phyloP scores from a whole-genome alignment of 2,113 vertebrate genomes.

The human (Homo sapiens) region GRCh38 chr6:129360501-129361000 shows the following conservation, averaged over 20 bases:
- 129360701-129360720: constrained; percentile 71
- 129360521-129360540: constrained; percentile 65
- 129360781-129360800: constrained; percentile 77
- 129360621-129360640: constrained; percentile 48
- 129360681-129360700: constrained; percentile 65
- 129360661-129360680: constrained; percentile 51
- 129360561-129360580: constrained; percentile 60
- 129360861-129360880: not conserved
- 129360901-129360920: constrained; percentile 2
- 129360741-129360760: constrained; percentile 76
- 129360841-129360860: constrained; percentile 39
- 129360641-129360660: constrained; percentile 52
- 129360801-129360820: constrained; percentile 57
- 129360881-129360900: constrained; percentile 47
- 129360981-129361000: not conserved
- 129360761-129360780: constrained; percentile 57
- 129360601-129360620: constrained; percentile 60
- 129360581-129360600: constrained; percentile 68
- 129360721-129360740: constrained; percentile 75
- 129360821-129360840: constrained; percentile 60
- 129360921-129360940: constrained; percentile 26
- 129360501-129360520: not conserved
- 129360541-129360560: constrained; percentile 66
- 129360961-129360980: not conserved
- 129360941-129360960: not conserved